Evolutionary conservation across 2,888 invertebrate genomes (phyloP), one percentile per base, ranked within the genome.

Genomic region (Cordilura impudica): DNA sequence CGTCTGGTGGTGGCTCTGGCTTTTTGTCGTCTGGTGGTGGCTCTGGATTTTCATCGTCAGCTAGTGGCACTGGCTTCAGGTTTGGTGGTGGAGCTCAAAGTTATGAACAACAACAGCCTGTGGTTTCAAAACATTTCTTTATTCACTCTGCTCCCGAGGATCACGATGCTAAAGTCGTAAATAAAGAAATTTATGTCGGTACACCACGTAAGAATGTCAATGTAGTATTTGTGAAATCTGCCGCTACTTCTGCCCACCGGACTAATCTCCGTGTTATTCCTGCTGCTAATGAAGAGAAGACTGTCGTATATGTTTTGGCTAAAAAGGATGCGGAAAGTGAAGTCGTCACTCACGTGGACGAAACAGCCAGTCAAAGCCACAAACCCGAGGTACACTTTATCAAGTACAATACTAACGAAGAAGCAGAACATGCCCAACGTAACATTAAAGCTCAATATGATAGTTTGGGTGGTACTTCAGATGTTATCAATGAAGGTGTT

Each of bases 321-420:
- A 84, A 84, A 81, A 84, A 84, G 47, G 49, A 65, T 5, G 83
- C 82, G 6, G 78, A 78, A 10, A 51, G 75, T 16, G 82, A 84
- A 16, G 54, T 84, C 35, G 75, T 79, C 19, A 70, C 83, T 7
- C 82, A 82, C 10, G 70, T 84, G 8, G 72, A 78, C 19, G 82
- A 83, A 39, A 12, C 1, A 2, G 35, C 61, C 78, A n/a, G 4
- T 7, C 72, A 71, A n/a, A n/a, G n/a, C n/a, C n/a, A n/a, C 39
- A 84, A 83, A 67, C 84, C 84, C 4, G 84, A 84, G 53, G 84
- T 84, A 5, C 83, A 73, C 76, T 84, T 84, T 73, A 83, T 84
- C 43, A 84, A 83, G 35, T 84, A 84, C 54, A 81, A 75, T 67
- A 84, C 84, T 12, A 65, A 81, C 12, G 84, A 83, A 49, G 84